Base-by-base conservation (phyloP, 2,113 vertebrate genomes). In the Nothobranchius kuhntae region DNA sequence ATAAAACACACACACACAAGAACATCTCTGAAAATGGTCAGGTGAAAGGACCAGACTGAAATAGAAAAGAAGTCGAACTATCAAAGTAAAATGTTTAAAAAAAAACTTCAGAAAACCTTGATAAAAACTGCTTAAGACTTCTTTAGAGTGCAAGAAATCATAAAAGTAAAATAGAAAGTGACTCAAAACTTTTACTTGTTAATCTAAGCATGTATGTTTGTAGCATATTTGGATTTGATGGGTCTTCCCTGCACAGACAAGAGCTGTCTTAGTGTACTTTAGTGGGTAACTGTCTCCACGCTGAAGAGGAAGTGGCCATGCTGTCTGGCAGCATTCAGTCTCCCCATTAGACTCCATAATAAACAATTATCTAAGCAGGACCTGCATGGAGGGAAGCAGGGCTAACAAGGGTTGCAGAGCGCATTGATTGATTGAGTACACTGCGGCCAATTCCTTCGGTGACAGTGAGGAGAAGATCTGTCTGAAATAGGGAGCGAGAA, bases 341-440 rank as follows among this genome's bases (percentile, higher is more conserved):
- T 76, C 53, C 68, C 80, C 78, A 86, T 91, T 87, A 88, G 69
- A 66, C 82, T 85, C 75, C 53, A 73, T 86, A 88, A 91, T 93
- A 88, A 92, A 91, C 87, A 91, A 86, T 90, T 85, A 90, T 91
- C 86, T 79, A 80, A 86, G 82, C 75, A 74, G 76, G 67, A 77
- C 40, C 38, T 72, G 68, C 68, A 69, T 64, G 53, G 68, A 52
- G 57, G 35, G 53, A 54, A 71, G 68, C 46, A 77, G 48, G 51
- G 82, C 80, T 79, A 86, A 85, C 84, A 77, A 83, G 65, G 65
- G 56, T 24, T 63, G 65, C 57, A 55, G 79, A 66, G 68, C 71
- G 56, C 73, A 61, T 46, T 89, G 90, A 90, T 82, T 89, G 90
- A 91, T 88, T 77, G 81, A 81, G 68, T 82, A 72, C 81, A 65